phyloP scores from a whole-genome alignment of 2,113 vertebrate species.

The Microcebus griseorufus region DNA sequence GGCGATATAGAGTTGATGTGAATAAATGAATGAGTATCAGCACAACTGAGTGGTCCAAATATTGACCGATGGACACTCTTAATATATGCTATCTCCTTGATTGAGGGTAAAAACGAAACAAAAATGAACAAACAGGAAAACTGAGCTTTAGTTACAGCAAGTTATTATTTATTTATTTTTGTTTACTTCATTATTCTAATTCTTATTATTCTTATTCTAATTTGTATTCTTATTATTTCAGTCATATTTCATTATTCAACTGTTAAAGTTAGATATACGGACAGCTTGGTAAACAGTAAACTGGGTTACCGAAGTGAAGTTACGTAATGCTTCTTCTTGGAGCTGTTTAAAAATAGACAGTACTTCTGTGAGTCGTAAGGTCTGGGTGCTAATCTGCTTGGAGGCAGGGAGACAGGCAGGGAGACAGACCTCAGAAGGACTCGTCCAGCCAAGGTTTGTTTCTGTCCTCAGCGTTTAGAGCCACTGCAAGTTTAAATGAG shows the following conservation, averaged over 20 bases:
- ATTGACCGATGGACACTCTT: background rate
- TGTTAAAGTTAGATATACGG: background rate
- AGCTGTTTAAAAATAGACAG: constrained; percentile 43
- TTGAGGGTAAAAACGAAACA: background rate
- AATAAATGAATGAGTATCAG: background rate
- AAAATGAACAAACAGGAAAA: background rate
- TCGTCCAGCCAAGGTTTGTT: background rate
- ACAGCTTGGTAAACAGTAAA: constrained; percentile 25
- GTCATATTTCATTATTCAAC: background rate
- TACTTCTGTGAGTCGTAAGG: background rate
- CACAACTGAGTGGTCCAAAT: background rate
- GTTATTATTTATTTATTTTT: background rate
- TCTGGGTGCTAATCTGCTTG: constrained; percentile 17
- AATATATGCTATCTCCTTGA: background rate
- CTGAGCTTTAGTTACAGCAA: background rate
- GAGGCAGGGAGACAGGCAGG: background rate
- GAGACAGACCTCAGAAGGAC: background rate
- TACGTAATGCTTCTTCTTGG: constrained; percentile 19
- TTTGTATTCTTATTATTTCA: background rate
- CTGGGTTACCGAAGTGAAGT: constrained; percentile 39
- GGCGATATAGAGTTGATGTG: background rate
- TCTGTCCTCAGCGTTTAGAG: background rate
- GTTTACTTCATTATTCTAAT: background rate
- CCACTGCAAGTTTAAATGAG: background rate
- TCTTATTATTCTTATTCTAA: background rate